Evolutionary conservation across 2,797 vertebrate species (phyloP).

Genomic region (Premnoplex brunnescens): DNA sequence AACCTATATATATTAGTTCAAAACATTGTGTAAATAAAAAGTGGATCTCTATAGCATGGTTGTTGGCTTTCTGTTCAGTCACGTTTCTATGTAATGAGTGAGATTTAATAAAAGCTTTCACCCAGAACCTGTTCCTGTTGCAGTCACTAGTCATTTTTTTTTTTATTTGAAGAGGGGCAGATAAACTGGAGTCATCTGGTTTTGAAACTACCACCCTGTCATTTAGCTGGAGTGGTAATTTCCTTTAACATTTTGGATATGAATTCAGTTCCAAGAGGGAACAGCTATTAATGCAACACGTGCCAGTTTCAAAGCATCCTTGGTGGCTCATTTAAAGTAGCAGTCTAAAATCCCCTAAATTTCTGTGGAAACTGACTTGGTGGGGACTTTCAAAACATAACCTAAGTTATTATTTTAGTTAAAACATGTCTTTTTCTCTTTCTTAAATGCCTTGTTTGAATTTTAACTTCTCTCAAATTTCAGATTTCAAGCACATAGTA

Average conservation of each 20-base stretch:
- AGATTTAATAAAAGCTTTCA: background rate
- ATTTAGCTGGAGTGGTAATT: constrained; percentile 5
- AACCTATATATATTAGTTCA: background rate
- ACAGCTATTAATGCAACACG: background rate
- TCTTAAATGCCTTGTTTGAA: background rate
- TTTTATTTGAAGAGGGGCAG: background rate
- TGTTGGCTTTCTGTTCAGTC: background rate
- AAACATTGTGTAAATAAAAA: background rate
- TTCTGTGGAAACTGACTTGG: constrained; percentile 1
- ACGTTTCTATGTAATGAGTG: background rate
- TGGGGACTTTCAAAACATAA: background rate
- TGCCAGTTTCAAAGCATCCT: background rate
- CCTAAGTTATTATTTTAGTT: background rate
- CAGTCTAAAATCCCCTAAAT: background rate
- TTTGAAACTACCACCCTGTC: constrained; percentile 17
- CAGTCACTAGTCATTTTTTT: background rate
- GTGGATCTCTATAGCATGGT: background rate
- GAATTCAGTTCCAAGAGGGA: background rate
- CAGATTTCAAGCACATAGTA: background rate
- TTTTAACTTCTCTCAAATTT: background rate
- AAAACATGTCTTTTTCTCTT: background rate
- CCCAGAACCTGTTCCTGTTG: background rate
- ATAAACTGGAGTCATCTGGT: background rate
- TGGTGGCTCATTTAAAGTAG: background rate
- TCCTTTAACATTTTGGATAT: background rate